These are phyloP conservation scores for Neoascia interrupta DNA, from an alignment of 2,888 invertebrate species.

Conservation along the genomic window DNA sequence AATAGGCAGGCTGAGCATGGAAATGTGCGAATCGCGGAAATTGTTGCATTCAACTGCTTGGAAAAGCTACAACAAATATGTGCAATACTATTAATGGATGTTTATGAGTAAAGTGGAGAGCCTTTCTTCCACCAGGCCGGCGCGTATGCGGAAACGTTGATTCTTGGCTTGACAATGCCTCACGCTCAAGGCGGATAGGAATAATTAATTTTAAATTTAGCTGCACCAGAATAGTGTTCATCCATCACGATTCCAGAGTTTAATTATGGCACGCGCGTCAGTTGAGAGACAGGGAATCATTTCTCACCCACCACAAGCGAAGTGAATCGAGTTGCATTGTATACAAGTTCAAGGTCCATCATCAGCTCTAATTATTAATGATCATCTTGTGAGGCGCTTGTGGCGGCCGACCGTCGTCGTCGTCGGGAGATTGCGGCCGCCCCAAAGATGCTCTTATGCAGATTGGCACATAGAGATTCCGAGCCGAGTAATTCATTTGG, in stretches of 20 bases:
- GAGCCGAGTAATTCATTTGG: constrained; percentile 54
- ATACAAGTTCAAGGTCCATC: constrained; percentile 64
- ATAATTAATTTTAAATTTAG: constrained; percentile 47
- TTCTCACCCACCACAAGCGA: constrained; percentile 41
- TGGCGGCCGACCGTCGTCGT: constrained; percentile 6
- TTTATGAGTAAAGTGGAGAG: constrained; percentile 28
- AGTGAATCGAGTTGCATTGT: constrained; percentile 29
- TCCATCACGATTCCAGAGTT: constrained; percentile 28
- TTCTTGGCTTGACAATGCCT: constrained; percentile 26
- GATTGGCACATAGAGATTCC: constrained; percentile 45
- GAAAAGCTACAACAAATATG: constrained; percentile 45
- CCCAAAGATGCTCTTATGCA: constrained; percentile 30
- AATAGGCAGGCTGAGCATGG: constrained; percentile 54
- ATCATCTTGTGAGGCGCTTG: constrained; percentile 52
- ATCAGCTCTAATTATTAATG: constrained; percentile 56
- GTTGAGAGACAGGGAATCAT: constrained; percentile 31
- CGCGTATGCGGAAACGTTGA: constrained; percentile 46
- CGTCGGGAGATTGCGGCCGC: not conserved
- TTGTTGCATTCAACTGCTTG: constrained; percentile 40
- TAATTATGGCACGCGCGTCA: constrained; percentile 36
- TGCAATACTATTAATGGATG: constrained; percentile 56
- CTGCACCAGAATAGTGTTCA: constrained; percentile 3
- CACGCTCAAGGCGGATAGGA: not conserved
- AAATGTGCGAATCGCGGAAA: constrained; percentile 67
- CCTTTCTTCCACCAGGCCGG: constrained; percentile 31